Conservation (phyloP, 2,888 invertebrate species). For the Nomada fucata region DNA sequence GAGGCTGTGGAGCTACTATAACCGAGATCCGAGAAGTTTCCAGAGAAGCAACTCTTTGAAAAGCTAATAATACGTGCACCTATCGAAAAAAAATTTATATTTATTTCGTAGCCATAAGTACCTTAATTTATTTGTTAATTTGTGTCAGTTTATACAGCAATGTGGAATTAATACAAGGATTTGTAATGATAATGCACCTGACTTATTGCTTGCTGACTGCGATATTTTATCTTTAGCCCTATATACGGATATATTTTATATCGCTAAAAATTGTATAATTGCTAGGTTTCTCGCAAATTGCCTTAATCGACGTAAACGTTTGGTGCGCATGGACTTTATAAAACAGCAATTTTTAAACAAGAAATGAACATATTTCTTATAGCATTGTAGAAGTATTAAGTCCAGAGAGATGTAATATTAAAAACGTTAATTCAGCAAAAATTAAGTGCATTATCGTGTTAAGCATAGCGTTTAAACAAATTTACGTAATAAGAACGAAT, state of each 20-base stretch:
- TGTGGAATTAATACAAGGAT: constrained; percentile 19
- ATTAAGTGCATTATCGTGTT: constrained; percentile 75
- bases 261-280: constrained; percentile 19
- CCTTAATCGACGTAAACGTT: constrained; percentile 32
- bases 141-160: constrained; percentile 50
- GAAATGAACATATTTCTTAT: constrained; percentile 35
- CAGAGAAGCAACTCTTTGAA: constrained; percentile 83
- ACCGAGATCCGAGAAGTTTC: constrained; percentile 79
- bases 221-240: constrained; percentile 32
- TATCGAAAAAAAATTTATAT: constrained; percentile 64
- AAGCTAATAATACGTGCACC: constrained; percentile 78
- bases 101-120: constrained; percentile 71
- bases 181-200: constrained; percentile 64
- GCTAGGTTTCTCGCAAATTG: constrained; percentile 24
- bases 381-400: constrained; percentile 24
- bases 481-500: constrained; percentile 75
- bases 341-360: constrained; percentile 34
- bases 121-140: constrained; percentile 60
- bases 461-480: constrained; percentile 60
- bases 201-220: constrained; percentile 44
- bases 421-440: constrained; percentile 34
- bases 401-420: constrained; percentile 36
- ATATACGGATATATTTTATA: constrained; percentile 18
- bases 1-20: constrained; percentile 82
- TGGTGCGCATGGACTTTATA: constrained; percentile 39